phyloP scores from a whole-genome alignment of 2,888 invertebrate species.

The Trachelus troglodyta region DNA sequence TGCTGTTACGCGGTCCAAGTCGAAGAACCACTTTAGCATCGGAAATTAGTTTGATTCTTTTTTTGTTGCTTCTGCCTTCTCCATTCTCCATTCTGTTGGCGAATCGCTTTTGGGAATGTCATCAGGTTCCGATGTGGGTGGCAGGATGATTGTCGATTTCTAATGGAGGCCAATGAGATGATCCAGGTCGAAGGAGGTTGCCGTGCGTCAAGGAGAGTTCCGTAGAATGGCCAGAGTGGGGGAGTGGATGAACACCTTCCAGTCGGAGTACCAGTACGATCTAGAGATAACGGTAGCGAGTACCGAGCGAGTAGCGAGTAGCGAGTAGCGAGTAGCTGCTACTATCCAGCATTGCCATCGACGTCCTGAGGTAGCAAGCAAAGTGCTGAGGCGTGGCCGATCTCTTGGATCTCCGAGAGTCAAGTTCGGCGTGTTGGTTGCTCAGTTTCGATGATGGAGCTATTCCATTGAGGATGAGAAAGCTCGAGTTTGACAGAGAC shows the following conservation, averaged over 20 bases:
- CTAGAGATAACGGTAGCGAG: too few species aligned
- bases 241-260: too few species aligned
- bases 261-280: too few species aligned
- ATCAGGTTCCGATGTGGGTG: slow-evolving; percentile 7
- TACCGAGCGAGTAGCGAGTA: too few species aligned
- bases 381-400: slow-evolving; percentile 64
- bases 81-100: background rate
- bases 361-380: slow-evolving; percentile 47
- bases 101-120: slow-evolving; percentile 2
- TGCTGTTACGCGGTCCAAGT: slow-evolving; percentile 29
- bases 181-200: too few species aligned
- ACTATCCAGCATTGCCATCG: slow-evolving; percentile 12
- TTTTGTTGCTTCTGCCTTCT: background rate
- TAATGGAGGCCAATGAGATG: background rate
- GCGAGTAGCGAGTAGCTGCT: too few species aligned
- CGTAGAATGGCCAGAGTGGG: too few species aligned
- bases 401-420: slow-evolving; percentile 47
- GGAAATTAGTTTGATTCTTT: slow-evolving; percentile 7
- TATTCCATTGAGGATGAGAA: too few species aligned
- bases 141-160: slow-evolving; percentile 3
- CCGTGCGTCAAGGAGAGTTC: too few species aligned
- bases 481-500: too few species aligned
- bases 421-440: background rate
- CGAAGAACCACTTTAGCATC: slow-evolving; percentile 30
- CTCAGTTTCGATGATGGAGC: background rate